These are phyloP conservation scores for Hyphantria cunea DNA, from an alignment of 1,140 invertebrate genomes.

Conservation along the genomic window DNA sequence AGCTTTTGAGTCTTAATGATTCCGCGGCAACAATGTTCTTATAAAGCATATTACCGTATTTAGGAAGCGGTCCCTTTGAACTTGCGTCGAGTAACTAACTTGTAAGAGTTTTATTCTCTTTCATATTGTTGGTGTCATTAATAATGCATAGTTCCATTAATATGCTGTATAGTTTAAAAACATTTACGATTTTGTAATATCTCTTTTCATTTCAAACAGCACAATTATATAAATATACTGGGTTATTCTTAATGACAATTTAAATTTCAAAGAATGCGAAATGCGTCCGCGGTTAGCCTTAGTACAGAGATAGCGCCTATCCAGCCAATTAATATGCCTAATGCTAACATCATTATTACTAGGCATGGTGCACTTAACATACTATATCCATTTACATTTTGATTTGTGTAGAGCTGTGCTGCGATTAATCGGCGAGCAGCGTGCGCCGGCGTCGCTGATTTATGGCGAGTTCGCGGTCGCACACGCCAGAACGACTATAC, in stretches of 20 bases:
- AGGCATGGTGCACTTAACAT: conserved; percentile 75
- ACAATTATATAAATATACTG: too few species aligned
- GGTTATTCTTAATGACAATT: too few species aligned
- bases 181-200: conserved; percentile 31
- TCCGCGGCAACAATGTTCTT: conserved; percentile 72
- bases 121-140: conserved; percentile 45
- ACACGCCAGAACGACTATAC: conserved; percentile 25
- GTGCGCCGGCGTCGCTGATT: conserved; percentile 71
- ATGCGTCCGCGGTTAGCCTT: conserved; percentile 57
- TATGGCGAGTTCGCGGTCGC: conserved; percentile 42
- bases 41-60: conserved; percentile 72
- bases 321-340: conserved; percentile 79
- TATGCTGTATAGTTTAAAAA: conserved; percentile 38
- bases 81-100: conserved; percentile 47
- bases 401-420: conserved; percentile 74
- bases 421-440: conserved; percentile 75
- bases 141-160: conserved; percentile 57
- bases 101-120: conserved; percentile 55
- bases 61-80: conserved; percentile 75
- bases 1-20: conserved; percentile 73
- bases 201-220: too few species aligned
- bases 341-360: conserved; percentile 81
- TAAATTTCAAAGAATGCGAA: conserved; percentile 34
- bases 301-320: conserved; percentile 70
- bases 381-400: conserved; percentile 80